These are phyloP conservation scores for Lithosia quadra DNA, from an alignment of 2,888 invertebrate species.

Conservation along the genomic window DNA sequence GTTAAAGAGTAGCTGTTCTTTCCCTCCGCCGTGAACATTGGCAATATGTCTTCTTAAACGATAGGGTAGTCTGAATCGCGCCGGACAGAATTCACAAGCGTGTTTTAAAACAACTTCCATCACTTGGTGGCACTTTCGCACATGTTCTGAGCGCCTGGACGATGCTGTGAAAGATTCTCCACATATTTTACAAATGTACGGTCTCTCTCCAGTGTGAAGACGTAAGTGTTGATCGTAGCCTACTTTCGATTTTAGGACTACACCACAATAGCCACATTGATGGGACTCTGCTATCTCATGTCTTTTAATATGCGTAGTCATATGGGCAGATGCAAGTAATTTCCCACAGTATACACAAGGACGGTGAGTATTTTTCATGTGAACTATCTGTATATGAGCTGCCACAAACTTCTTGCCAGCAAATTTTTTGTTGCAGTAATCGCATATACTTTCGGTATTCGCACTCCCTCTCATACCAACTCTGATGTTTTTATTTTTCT, in stretches of 20 bases:
- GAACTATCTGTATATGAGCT: slow-evolving; percentile 80
- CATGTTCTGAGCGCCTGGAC: slow-evolving; percentile 74
- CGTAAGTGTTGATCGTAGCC: slow-evolving; percentile 76
- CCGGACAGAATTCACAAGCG: slow-evolving; percentile 69
- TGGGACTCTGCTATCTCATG: slow-evolving; percentile 58
- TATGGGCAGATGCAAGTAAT: slow-evolving; percentile 72
- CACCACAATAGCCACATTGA: slow-evolving; percentile 69
- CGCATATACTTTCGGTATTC: slow-evolving; percentile 70
- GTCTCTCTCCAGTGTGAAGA: slow-evolving; percentile 76
- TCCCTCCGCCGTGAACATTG: slow-evolving; percentile 58
- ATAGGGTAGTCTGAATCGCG: slow-evolving; percentile 69
- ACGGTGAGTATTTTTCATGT: slow-evolving; percentile 73
- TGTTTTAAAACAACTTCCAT: slow-evolving; percentile 61
- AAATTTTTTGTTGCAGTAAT: slow-evolving; percentile 76
- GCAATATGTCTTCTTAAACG: slow-evolving; percentile 67
- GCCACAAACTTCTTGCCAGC: slow-evolving; percentile 72
- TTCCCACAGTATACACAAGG: slow-evolving; percentile 77
- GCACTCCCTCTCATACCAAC: slow-evolving; percentile 72
- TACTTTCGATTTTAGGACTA: slow-evolving; percentile 66
- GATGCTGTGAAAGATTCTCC: slow-evolving; percentile 75
- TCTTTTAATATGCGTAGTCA: slow-evolving; percentile 73
- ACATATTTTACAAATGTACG: slow-evolving; percentile 71
- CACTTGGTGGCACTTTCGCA: slow-evolving; percentile 65
- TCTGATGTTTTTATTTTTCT: slow-evolving; percentile 61
- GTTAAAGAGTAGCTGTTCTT: slow-evolving; percentile 53